Percentiles rank a stretch among this genome's conserved stretches.
These are phyloP conservation scores for Trachelus tabidus DNA, from an alignment of 2,888 invertebrate genomes.

Conservation along the genomic window DNA sequence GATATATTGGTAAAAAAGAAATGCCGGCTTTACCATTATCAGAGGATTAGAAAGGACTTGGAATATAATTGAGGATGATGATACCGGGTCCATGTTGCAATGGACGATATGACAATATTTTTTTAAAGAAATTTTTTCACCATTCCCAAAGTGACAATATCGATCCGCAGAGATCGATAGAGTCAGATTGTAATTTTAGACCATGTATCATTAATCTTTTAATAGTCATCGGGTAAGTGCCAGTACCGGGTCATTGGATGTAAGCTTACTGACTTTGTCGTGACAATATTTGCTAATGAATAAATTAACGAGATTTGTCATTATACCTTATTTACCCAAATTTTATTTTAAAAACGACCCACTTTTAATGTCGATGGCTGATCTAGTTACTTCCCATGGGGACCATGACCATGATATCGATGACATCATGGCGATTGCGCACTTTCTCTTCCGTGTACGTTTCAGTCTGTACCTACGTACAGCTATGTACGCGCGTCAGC, in stretches of 20 bases:
- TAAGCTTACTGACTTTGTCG: background rate
- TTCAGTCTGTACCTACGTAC: background rate
- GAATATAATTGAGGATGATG: background rate
- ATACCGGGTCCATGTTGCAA: background rate
- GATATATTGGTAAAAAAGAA: background rate
- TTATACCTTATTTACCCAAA: background rate
- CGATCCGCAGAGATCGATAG: background rate
- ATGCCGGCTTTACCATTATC: background rate
- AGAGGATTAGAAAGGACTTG: background rate
- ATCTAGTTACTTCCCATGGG: conserved; percentile 31
- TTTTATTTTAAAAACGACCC: background rate
- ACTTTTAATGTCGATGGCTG: conserved; percentile 18
- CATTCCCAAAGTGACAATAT: background rate
- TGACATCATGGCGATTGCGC: conserved; percentile 48
- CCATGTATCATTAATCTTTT: background rate
- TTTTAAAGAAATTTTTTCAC: background rate
- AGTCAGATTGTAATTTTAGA: conserved; percentile 1
- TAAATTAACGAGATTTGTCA: background rate
- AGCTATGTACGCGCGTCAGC: background rate
- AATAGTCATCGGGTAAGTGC: background rate
- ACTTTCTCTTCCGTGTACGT: conserved; percentile 54
- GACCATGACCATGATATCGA: conserved; percentile 54
- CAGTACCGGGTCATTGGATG: conserved; percentile 2
- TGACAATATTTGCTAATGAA: background rate
- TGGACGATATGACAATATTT: background rate